A percentile compares a stretch with the other conserved stretches of the same genome.
Evolutionary conservation across 2,888 invertebrate species (phyloP).

Genomic region (Mallateleia sp.): DNA sequence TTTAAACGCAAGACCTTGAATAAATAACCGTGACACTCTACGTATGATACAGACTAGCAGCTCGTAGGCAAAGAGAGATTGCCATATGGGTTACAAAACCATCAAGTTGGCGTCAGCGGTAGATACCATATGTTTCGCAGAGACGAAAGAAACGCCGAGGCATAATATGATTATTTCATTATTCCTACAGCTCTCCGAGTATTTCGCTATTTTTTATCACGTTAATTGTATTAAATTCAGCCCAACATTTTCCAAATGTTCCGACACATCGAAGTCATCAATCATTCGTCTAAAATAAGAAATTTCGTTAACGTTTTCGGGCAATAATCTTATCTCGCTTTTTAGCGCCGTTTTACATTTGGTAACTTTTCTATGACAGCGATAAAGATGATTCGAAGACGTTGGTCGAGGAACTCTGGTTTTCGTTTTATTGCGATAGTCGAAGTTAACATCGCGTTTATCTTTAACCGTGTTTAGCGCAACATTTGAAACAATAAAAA

Average conservation of each 20-base stretch:
- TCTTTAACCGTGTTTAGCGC: too few relatives aligned
- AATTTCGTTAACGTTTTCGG: neutral
- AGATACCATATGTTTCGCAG: slow-evolving; percentile 82
- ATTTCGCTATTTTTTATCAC: slow-evolving; percentile 25
- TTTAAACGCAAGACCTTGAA: slow-evolving; percentile 45
- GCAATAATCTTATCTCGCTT: neutral
- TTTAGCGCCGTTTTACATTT: neutral
- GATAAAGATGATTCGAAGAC: too few relatives aligned
- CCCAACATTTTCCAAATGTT: slow-evolving; percentile 29
- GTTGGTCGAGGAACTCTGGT: too few relatives aligned
- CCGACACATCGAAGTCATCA: neutral
- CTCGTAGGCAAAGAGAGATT: slow-evolving; percentile 78
- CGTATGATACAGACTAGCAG: slow-evolving; percentile 37
- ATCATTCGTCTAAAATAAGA: slow-evolving; percentile 2
- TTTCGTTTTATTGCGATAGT: too few relatives aligned
- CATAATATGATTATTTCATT: slow-evolving; percentile 63
- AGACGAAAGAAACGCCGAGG: slow-evolving; percentile 70
- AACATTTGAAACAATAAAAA: slow-evolving; percentile 5
- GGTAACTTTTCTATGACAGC: neutral
- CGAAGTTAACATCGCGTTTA: too few relatives aligned
- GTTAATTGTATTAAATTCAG: slow-evolving; percentile 2
- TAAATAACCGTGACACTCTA: slow-evolving; percentile 65
- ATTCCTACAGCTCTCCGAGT: too few relatives aligned
- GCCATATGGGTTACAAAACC: slow-evolving; percentile 87
- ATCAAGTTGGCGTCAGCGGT: slow-evolving; percentile 82